These are phyloP conservation scores for Synanceia verrucosa DNA, from an alignment of 2,797 vertebrate genomes.

Conservation along the genomic window DNA sequence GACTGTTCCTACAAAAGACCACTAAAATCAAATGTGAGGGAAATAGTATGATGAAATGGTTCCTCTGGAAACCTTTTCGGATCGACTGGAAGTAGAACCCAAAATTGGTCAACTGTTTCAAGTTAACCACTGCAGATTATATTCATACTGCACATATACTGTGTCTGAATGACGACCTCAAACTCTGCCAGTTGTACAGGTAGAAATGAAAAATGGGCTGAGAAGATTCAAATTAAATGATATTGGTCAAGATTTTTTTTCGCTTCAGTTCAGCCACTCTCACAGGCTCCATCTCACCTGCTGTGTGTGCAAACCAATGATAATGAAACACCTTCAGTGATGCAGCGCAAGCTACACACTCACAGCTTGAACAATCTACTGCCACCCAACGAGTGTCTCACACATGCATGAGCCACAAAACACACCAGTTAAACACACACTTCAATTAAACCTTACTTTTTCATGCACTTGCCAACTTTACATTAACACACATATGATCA, in stretches of 20 bases:
- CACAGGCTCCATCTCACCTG: constrained; percentile 30
- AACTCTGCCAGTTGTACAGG: neutral
- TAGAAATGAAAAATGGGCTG: neutral
- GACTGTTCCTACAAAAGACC: neutral
- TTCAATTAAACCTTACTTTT: constrained; percentile 2
- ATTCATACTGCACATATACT: neutral
- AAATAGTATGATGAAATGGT: neutral
- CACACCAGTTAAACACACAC: no score
- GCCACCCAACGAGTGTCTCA: constrained; percentile 31
- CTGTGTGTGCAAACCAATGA: constrained; percentile 61
- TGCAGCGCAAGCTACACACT: constrained; percentile 35
- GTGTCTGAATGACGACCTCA: neutral
- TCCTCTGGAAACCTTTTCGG: neutral
- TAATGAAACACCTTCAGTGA: constrained; percentile 74
- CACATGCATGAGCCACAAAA: neutral
- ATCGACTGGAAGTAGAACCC: neutral
- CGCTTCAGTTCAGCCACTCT: constrained; percentile 11
- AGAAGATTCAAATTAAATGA: constrained; percentile 6
- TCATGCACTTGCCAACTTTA: neutral
- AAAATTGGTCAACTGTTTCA: neutral
- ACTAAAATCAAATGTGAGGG: neutral
- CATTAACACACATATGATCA: constrained; percentile 30
- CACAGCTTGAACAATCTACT: constrained; percentile 50
- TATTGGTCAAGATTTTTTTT: neutral
- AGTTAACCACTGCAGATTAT: no score